Conservation (phyloP, 1,140 invertebrate genomes). For the Saccostrea glomerata region DNA sequence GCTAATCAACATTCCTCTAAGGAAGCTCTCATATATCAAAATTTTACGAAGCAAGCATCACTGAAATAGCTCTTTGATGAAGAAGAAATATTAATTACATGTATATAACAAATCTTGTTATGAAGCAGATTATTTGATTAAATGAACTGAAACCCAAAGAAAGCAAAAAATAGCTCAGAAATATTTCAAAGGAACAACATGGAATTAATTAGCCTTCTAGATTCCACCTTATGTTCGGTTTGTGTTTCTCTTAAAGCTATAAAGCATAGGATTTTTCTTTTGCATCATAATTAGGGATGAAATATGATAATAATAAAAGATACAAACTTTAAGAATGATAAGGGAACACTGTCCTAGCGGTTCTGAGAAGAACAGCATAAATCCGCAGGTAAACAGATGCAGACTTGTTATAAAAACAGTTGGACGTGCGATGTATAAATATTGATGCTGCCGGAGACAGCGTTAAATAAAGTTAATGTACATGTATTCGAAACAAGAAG, state of each 20-base stretch:
- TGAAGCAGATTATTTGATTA: too few species aligned
- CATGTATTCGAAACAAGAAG: background rate
- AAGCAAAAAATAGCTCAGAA: too few species aligned
- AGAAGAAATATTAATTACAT: too few species aligned
- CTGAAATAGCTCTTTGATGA: too few species aligned
- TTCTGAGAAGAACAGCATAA: background rate
- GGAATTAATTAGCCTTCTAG: background rate
- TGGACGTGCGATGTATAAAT: background rate
- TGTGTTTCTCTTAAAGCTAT: background rate
- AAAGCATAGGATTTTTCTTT: background rate
- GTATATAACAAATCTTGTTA: too few species aligned
- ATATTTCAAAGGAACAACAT: background rate
- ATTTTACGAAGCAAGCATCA: too few species aligned
- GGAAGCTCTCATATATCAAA: too few species aligned
- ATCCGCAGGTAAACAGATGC: background rate
- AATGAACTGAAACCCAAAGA: too few species aligned
- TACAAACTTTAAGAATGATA: too few species aligned
- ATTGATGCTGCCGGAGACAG: background rate
- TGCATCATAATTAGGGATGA: background rate
- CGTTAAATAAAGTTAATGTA: background rate
- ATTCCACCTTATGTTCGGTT: background rate
- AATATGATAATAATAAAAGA: background rate
- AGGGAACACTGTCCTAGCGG: background rate
- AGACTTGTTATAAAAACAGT: constrained; percentile 4
- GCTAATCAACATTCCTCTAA: too few species aligned